Conservation (phyloP, 1,140 invertebrate species). For the Drosophila trapezifrons region DNA sequence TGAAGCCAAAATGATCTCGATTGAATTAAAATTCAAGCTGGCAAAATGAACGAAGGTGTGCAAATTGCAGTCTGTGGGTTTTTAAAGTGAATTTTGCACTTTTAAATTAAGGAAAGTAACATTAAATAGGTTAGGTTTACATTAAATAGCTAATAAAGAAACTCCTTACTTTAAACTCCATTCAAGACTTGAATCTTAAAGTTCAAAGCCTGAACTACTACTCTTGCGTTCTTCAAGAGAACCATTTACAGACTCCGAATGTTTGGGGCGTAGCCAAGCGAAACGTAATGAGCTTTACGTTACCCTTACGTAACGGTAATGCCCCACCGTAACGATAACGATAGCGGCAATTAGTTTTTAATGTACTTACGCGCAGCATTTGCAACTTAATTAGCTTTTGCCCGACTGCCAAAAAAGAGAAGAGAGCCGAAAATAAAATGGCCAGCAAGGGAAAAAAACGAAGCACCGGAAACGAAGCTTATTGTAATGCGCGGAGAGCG, state of each 20-base stretch:
- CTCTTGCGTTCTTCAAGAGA: neutral
- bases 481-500: constrained; percentile 51
- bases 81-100: neutral
- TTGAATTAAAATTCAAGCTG: constrained; percentile 43
- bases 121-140: too few species aligned
- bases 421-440: constrained; percentile 7
- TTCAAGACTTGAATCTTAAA: neutral
- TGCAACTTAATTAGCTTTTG: constrained; percentile 75
- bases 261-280: constrained; percentile 51
- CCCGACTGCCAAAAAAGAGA: constrained; percentile 28
- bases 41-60: neutral
- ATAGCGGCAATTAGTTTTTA: constrained; percentile 74
- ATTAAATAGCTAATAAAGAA: neutral
- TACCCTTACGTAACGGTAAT: constrained; percentile 52
- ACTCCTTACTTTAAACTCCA: neutral
- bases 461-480: constrained; percentile 21
- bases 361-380: constrained; percentile 67
- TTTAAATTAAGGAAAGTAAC: constrained; percentile 3
- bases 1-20: constrained; percentile 37
- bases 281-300: constrained; percentile 60
- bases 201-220: neutral
- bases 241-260: constrained; percentile 21
- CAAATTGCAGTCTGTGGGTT: neutral
- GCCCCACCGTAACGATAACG: constrained; percentile 58
- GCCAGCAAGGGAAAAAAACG: constrained; percentile 6